Percentiles rank a stretch among this genome's conserved stretches.
These are phyloP conservation scores for Molossus alvarezi DNA, from an alignment of 2,797 vertebrate genomes.

Conservation along the genomic window DNA sequence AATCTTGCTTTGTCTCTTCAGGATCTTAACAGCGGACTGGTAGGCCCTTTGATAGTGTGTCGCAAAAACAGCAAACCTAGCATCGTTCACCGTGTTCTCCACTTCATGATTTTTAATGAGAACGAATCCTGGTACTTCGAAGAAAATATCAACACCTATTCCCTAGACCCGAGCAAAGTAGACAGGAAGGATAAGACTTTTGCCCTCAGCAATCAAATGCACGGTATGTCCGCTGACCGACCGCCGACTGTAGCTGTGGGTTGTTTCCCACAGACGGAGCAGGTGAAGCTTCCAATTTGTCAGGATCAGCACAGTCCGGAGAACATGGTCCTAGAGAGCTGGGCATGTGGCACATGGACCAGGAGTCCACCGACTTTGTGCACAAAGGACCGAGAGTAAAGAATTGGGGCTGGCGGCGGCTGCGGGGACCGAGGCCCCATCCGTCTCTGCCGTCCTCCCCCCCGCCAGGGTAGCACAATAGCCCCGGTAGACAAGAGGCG, in stretches of 20 bases:
- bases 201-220: slow-evolving; percentile 95
- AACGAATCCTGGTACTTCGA: slow-evolving; percentile 96
- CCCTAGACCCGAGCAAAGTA: slow-evolving; percentile 88
- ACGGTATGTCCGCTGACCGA: slow-evolving; percentile 89
- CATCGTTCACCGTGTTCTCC: slow-evolving; percentile 92
- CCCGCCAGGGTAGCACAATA: not conserved
- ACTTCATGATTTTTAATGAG: slow-evolving; percentile 96
- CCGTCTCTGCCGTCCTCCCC: not conserved
- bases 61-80: slow-evolving; percentile 81
- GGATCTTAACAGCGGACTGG: slow-evolving; percentile 95
- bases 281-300: not conserved
- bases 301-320: not conserved
- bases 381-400: not conserved
- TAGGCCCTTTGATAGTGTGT: slow-evolving; percentile 94
- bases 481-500: not conserved
- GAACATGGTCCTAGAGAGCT: not conserved
- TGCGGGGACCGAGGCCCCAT: not conserved
- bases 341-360: too few relatives aligned
- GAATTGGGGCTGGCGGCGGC: not conserved
- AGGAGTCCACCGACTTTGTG: not conserved
- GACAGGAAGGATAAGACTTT: slow-evolving; percentile 92
- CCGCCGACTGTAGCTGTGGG: too few relatives aligned
- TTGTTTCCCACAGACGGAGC: not conserved
- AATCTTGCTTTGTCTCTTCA: slow-evolving; percentile 82
- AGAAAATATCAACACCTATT: slow-evolving; percentile 93